Evolutionary conservation across 1,140 invertebrate genomes (phyloP).

Genomic region (Pantala flavescens): DNA sequence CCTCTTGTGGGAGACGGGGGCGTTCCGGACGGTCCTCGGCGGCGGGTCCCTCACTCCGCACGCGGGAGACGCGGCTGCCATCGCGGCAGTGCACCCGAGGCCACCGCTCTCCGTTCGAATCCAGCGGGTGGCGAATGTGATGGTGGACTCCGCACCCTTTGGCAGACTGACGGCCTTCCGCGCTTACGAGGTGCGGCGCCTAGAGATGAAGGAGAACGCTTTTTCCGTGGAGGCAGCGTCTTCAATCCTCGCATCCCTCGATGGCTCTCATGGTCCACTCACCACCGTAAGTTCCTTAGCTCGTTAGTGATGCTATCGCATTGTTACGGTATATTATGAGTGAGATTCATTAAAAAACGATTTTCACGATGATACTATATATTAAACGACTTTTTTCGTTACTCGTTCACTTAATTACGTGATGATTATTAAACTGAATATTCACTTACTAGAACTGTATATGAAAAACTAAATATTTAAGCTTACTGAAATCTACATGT

Average conservation of each 20-base stretch:
- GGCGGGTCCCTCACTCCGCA: not conserved
- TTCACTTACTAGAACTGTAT: too few relatives aligned
- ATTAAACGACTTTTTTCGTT: too few relatives aligned
- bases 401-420: too few relatives aligned
- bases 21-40: conserved; percentile 37
- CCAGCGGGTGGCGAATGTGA: conserved; percentile 41
- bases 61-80: conserved; percentile 26
- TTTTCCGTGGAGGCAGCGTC: conserved; percentile 33
- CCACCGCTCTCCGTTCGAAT: conserved; percentile 44
- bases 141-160: conserved; percentile 48
- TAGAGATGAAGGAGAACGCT: conserved; percentile 43
- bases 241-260: conserved; percentile 13
- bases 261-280: conserved; percentile 42
- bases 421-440: too few relatives aligned
- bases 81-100: conserved; percentile 26
- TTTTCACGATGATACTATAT: too few relatives aligned
- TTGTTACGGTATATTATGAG: too few relatives aligned
- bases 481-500: too few relatives aligned
- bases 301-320: too few relatives aligned
- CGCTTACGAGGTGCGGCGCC: conserved; percentile 41
- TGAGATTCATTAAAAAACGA: too few relatives aligned
- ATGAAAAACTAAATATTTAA: too few relatives aligned
- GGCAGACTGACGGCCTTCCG: conserved; percentile 48
- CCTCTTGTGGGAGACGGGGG: conserved; percentile 41
- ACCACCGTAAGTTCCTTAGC: conserved; percentile 38